A percentile compares a stretch with the other conserved stretches of the same genome.
These are phyloP conservation scores for Ernsta delagoae DNA, from an alignment of 2,888 invertebrate genomes.

Conservation along the genomic window DNA sequence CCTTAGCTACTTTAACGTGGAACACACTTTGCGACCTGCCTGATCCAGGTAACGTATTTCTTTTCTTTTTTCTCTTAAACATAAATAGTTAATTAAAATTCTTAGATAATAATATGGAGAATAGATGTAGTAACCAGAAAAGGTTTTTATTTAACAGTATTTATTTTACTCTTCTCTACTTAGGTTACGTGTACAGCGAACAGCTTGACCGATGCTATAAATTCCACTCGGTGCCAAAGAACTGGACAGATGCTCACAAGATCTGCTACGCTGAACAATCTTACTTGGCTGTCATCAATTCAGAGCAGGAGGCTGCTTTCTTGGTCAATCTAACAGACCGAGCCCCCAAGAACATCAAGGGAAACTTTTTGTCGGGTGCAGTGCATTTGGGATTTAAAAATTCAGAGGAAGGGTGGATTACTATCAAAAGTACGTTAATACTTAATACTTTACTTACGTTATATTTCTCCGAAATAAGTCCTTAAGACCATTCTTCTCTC, in stretches of 20 bases:
- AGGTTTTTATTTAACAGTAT: no score
- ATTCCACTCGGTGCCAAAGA: slow-evolving; percentile 59
- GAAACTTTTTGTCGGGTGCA: slow-evolving; percentile 49
- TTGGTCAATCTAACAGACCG: slow-evolving; percentile 53
- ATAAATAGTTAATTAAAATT: no score
- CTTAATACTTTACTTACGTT: no score
- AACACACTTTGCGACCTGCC: slow-evolving; percentile 62
- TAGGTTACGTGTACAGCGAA: slow-evolving; percentile 60
- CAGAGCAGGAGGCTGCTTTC: slow-evolving; percentile 54
- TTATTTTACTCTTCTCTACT: no score
- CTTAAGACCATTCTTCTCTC: no score
- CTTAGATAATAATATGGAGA: no score
- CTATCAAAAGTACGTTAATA: slow-evolving; percentile 53
- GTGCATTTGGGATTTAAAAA: slow-evolving; percentile 54
- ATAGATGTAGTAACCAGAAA: no score
- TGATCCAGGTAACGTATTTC: slow-evolving; percentile 51
- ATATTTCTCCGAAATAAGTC: no score
- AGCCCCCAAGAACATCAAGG: slow-evolving; percentile 52
- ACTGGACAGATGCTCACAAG: slow-evolving; percentile 63
- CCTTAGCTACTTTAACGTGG: slow-evolving; percentile 58
- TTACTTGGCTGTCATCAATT: slow-evolving; percentile 63
- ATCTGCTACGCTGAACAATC: slow-evolving; percentile 63
- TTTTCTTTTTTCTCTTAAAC: no score
- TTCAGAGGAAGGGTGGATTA: slow-evolving; percentile 50
- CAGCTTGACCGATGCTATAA: slow-evolving; percentile 63